Percentiles rank a stretch among this genome's conserved stretches.
Evolutionary conservation across 1,140 invertebrate species (phyloP).

Genomic region (Parapsyche elsis): DNA sequence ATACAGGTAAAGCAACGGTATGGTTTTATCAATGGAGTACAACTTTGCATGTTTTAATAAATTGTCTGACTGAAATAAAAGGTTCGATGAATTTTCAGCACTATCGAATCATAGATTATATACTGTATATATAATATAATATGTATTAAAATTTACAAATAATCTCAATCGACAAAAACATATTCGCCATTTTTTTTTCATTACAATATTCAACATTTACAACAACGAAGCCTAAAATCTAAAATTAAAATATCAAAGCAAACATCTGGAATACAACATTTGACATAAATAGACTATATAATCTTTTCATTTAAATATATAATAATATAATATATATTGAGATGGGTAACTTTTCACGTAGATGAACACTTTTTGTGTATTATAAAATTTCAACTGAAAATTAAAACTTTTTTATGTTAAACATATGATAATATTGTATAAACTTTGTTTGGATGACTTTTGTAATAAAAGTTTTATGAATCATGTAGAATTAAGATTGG

Average conservation of each 20-base stretch:
- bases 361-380: background rate
- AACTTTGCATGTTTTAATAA: background rate
- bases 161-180: slow-evolving; percentile 1
- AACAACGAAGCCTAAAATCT: slow-evolving; percentile 40
- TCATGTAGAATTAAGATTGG: background rate
- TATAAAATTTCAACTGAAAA: background rate
- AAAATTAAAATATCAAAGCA: slow-evolving; percentile 41
- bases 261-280: slow-evolving; percentile 23
- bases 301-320: slow-evolving; percentile 12
- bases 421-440: no score
- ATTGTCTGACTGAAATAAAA: background rate
- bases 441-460: no score
- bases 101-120: no score
- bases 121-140: background rate
- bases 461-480: no score
- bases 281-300: background rate
- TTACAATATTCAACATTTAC: slow-evolving; percentile 40
- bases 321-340: background rate
- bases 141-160: slow-evolving; percentile 12
- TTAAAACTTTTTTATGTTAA: no score
- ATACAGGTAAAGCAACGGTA: no score
- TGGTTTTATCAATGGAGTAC: background rate
- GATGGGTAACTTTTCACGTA: slow-evolving; percentile 4
- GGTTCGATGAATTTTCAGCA: background rate
- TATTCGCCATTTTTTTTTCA: background rate